A percentile compares a stretch with the other conserved stretches of the same genome.
Conservation (phyloP, 2,113 vertebrate genomes). For the Eretmochelys imbricata region DNA sequence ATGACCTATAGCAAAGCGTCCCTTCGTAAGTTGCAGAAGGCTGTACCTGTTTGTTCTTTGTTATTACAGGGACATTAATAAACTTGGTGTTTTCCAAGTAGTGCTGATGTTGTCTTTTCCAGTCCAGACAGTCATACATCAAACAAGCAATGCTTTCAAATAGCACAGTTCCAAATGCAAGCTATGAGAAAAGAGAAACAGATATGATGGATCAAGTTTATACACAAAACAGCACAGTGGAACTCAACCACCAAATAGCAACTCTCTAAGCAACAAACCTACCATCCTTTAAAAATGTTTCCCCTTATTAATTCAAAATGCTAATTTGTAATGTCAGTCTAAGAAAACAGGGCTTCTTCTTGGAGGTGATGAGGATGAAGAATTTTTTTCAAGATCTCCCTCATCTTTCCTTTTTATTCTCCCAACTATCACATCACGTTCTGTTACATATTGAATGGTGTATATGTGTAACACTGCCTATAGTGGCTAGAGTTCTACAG, state of each 20-base stretch:
- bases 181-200: constrained; percentile 69
- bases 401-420: not conserved
- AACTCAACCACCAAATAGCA: not conserved
- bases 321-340: not conserved
- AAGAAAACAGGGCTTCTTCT: not conserved
- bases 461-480: not conserved
- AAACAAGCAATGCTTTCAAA: constrained; percentile 89
- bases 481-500: not conserved
- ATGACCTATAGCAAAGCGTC: not conserved
- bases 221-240: not conserved
- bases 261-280: not conserved
- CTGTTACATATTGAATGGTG: not conserved
- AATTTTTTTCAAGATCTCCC: not conserved
- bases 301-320: not conserved
- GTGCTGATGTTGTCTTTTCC: constrained; percentile 87
- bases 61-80: constrained; percentile 76
- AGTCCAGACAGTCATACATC: constrained; percentile 89
- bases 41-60: not conserved
- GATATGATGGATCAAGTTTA: not conserved
- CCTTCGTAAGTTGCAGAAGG: constrained; percentile 61
- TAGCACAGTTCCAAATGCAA: constrained; percentile 80
- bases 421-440: not conserved
- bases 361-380: not conserved
- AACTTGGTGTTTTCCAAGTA: constrained; percentile 83
- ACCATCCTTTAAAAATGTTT: not conserved